Conservation (phyloP, 2,113 vertebrate genomes). For the Takifugu bimaculatus region DNA sequence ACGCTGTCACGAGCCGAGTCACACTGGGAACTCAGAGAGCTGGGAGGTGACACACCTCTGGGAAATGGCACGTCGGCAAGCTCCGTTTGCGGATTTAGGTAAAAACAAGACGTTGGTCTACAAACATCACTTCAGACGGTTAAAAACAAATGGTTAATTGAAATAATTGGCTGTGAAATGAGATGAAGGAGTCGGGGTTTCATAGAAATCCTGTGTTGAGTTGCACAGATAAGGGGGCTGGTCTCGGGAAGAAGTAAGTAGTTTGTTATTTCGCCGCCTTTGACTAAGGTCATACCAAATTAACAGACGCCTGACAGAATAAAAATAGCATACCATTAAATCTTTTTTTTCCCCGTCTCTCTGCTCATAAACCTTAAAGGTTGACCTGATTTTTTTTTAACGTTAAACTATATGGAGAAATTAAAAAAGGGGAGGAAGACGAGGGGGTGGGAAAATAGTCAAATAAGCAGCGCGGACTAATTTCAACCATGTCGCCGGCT, state of each 20-base stretch:
- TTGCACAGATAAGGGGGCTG: conserved; percentile 72
- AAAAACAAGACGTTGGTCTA: no score
- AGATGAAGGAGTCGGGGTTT: conserved; percentile 64
- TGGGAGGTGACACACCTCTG: no score
- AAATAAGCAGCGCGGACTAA: conserved; percentile 63
- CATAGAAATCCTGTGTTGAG: conserved; percentile 55
- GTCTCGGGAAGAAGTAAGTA: conserved; percentile 71
- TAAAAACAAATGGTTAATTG: conserved; percentile 32
- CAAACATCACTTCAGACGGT: no score
- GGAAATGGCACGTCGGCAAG: no score
- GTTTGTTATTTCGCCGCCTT: conserved; percentile 81
- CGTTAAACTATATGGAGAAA: conserved; percentile 77
- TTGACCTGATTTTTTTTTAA: conserved; percentile 76
- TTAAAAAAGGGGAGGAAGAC: conserved; percentile 52
- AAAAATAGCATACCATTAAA: conserved; percentile 86
- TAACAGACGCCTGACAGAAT: conserved; percentile 76
- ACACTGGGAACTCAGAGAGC: conserved; percentile 72
- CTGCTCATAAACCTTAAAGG: conserved; percentile 78
- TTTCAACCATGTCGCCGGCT: conserved; percentile 59
- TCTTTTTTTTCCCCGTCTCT: conserved; percentile 57
- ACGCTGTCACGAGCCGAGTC: conserved; percentile 83
- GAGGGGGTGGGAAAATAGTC: conserved; percentile 35
- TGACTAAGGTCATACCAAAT: conserved; percentile 83
- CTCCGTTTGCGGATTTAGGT: no score
- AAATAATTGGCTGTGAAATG: conserved; percentile 62